Percentiles rank a stretch among this genome's conserved stretches.
phyloP scores from a whole-genome alignment of 2,888 invertebrate genomes.

The Romanomermis culicivorax region DNA sequence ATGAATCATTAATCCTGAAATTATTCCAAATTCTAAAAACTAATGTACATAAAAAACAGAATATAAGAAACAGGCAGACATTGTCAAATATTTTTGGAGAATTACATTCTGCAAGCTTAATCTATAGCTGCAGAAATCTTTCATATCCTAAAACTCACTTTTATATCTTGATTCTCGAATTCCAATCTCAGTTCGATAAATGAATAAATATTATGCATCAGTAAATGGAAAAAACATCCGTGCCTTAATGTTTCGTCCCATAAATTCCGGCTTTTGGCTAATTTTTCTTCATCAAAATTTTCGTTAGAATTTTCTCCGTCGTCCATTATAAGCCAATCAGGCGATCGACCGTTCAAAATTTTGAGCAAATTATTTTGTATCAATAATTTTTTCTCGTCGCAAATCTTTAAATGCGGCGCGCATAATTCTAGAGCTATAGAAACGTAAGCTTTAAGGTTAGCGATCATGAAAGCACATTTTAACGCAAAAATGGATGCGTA shows the following conservation, averaged over 20 bases:
- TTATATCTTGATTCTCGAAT: too few relatives aligned
- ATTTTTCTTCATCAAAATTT: not conserved
- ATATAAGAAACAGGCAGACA: too few relatives aligned
- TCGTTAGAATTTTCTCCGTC: not conserved
- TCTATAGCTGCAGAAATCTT: too few relatives aligned
- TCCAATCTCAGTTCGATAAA: constrained; percentile 2
- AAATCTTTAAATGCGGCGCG: not conserved
- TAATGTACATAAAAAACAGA: too few relatives aligned
- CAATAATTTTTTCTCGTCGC: not conserved
- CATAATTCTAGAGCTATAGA: constrained; percentile 8
- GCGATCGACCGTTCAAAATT: constrained; percentile 5
- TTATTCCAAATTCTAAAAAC: too few relatives aligned
- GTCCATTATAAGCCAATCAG: not conserved
- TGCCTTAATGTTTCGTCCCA: constrained; percentile 1
- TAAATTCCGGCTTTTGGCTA: not conserved
- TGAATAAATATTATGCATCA: constrained; percentile 10
- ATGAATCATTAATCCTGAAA: too few relatives aligned
- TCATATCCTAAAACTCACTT: too few relatives aligned
- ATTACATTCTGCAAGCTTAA: too few relatives aligned
- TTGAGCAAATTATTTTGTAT: constrained; percentile 7
- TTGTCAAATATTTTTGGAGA: too few relatives aligned
- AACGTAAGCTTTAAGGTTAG: constrained; percentile 10
- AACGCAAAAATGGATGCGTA: not conserved
- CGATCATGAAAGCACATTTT: constrained; percentile 9
- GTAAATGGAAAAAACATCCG: constrained; percentile 10